Evolutionary conservation across 2,888 invertebrate species (phyloP).

Genomic region (Blomia tropicalis): DNA sequence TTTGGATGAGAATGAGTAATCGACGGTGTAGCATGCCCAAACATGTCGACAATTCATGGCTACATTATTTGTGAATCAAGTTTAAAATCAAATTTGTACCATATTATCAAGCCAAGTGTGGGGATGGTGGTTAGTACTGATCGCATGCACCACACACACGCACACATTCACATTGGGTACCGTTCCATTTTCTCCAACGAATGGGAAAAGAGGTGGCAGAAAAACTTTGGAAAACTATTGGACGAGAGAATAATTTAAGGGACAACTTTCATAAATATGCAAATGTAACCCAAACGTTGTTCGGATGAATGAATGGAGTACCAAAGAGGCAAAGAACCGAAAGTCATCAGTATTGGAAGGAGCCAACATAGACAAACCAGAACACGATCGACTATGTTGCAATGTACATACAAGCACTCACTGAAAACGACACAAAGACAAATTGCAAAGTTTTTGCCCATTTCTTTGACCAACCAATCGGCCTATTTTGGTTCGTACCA

Average conservation of each 20-base stretch:
- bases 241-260: slow-evolving; percentile 9
- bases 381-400: too few relatives aligned
- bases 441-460: neutral
- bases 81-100: slow-evolving; percentile 12
- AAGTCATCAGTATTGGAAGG: too few relatives aligned
- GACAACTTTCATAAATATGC: slow-evolving; percentile 15
- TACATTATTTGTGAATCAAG: slow-evolving; percentile 3
- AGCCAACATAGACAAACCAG: too few relatives aligned
- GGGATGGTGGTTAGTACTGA: neutral
- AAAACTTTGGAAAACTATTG: neutral
- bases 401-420: neutral
- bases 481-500: too few relatives aligned
- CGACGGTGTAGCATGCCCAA: too few relatives aligned
- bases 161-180: neutral
- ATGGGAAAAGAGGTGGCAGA: too few relatives aligned
- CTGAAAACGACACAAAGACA: neutral
- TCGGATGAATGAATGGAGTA: too few relatives aligned
- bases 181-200: too few relatives aligned
- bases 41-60: neutral
- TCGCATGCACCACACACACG: neutral
- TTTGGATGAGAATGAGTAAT: too few relatives aligned
- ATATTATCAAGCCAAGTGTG: slow-evolving; percentile 11
- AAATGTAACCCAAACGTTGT: too few relatives aligned
- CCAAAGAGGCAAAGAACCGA: too few relatives aligned
- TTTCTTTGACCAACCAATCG: too few relatives aligned